Percentiles rank a stretch among this genome's conserved stretches.
Evolutionary conservation across 2,888 invertebrate species (phyloP).

Genomic region (Clostera curtula): DNA sequence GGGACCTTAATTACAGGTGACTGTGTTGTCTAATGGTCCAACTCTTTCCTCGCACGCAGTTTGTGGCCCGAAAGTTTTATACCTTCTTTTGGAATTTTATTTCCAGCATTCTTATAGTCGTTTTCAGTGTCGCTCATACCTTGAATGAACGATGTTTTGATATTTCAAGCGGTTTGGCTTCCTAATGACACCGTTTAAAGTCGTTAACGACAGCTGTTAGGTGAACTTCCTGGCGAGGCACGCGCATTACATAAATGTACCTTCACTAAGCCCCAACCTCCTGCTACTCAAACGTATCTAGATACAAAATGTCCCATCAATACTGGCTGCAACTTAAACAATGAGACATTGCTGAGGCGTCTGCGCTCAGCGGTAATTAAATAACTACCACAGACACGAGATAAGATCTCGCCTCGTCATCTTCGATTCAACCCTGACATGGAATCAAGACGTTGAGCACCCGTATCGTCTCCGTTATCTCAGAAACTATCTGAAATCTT

Average conservation of each 20-base stretch:
- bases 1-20: conserved; percentile 34
- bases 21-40: conserved; percentile 25
- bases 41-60: conserved; percentile 4
- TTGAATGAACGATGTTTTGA: conserved; percentile 16
- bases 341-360: background rate
- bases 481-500: conserved; percentile 31
- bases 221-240: conserved; percentile 27
- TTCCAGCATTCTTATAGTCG: too few species aligned
- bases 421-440: conserved; percentile 33
- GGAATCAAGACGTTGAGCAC: conserved; percentile 48
- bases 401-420: conserved; percentile 36
- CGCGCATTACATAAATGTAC: conserved; percentile 36
- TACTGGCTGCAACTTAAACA: background rate
- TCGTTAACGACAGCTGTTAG: conserved; percentile 30
- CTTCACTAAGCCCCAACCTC: conserved; percentile 10
- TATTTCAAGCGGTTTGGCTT: conserved; percentile 19
- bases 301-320: conserved; percentile 2
- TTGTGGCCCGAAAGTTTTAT: background rate
- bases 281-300: background rate
- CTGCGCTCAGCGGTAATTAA: conserved; percentile 42
- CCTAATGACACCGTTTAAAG: conserved; percentile 20
- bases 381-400: conserved; percentile 36
- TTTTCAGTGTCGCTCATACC: too few species aligned
- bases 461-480: conserved; percentile 35
- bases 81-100: background rate